Evolutionary conservation across 1,140 invertebrate genomes (phyloP).

Genomic region (Bombus waltoni): DNA sequence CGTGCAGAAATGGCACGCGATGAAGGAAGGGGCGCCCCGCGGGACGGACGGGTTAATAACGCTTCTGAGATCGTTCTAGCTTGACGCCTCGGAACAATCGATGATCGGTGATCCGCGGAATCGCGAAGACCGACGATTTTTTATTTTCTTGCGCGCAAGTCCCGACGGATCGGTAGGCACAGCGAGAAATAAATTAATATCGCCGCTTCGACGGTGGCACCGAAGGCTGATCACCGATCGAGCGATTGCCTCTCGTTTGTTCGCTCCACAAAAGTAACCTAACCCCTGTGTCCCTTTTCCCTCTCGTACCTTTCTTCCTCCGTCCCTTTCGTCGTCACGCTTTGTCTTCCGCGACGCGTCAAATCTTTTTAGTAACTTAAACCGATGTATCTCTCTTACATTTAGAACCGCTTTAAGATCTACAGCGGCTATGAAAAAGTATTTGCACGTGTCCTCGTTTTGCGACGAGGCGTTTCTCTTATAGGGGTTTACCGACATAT

Average conservation of each 20-base stretch:
- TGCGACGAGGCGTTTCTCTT: too few species aligned
- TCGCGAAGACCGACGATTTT: conserved; percentile 50
- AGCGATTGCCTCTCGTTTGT: conserved; percentile 68
- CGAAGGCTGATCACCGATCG: conserved; percentile 57
- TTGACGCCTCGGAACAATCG: conserved; percentile 74
- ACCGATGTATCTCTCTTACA: background rate
- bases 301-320: background rate
- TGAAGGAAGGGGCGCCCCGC: conserved; percentile 35
- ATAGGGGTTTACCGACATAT: background rate
- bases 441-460: too few species aligned
- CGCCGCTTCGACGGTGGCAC: conserved; percentile 67
- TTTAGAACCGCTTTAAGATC: background rate
- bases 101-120: conserved; percentile 71
- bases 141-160: conserved; percentile 13
- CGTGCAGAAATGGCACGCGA: conserved; percentile 10
- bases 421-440: too few species aligned
- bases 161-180: conserved; percentile 61
- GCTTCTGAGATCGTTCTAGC: conserved; percentile 72
- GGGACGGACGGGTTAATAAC: conserved; percentile 61
- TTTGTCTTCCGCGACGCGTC: background rate
- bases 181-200: conserved; percentile 70
- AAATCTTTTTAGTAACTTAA: background rate
- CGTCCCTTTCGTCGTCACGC: background rate
- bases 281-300: conserved; percentile 8
- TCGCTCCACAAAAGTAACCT: conserved; percentile 30